A percentile compares a stretch with the other conserved stretches of the same genome.
These are phyloP conservation scores for Parotia lawesii DNA, from an alignment of 2,113 vertebrate genomes.

Conservation along the genomic window DNA sequence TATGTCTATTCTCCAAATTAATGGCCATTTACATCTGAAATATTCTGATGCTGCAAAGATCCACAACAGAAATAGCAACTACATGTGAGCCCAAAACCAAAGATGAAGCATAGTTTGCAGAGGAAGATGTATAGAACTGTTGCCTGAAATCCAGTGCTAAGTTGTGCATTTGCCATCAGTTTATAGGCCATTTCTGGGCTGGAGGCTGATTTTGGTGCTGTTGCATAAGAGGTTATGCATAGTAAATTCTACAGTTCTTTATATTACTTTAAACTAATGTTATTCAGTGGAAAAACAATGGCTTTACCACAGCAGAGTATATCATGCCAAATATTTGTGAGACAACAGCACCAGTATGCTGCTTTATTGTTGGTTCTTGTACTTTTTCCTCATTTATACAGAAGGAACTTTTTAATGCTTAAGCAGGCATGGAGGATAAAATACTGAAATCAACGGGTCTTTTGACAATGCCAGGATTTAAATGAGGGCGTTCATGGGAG, in stretches of 20 bases:
- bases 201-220: background rate
- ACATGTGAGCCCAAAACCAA: background rate
- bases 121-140: background rate
- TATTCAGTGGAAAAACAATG: background rate
- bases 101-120: background rate
- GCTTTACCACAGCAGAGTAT: background rate
- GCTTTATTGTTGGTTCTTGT: background rate
- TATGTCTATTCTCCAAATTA: constrained; percentile 24
- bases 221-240: background rate
- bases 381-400: background rate
- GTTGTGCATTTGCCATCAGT: background rate
- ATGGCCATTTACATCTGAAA: background rate
- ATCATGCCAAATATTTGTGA: background rate
- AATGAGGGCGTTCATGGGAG: background rate
- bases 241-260: background rate
- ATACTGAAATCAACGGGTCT: background rate
- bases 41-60: background rate
- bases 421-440: background rate
- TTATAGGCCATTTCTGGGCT: background rate
- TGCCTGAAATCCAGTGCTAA: background rate
- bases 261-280: background rate
- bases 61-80: background rate
- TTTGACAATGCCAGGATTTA: background rate
- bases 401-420: background rate
- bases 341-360: background rate